Conservation (phyloP, 2,113 vertebrate genomes). For the Anguilla rostrata region DNA sequence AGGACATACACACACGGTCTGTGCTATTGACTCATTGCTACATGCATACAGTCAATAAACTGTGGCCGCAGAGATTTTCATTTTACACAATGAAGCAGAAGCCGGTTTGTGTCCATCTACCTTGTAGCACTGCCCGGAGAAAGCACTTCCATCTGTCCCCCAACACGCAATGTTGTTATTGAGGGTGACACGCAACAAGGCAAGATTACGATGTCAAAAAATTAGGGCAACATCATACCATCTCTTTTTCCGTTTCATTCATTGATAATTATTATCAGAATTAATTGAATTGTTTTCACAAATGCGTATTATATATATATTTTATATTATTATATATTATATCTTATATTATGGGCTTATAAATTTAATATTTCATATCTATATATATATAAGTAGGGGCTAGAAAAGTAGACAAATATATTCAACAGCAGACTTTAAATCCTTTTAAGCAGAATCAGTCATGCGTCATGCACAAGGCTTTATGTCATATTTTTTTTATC, state of each 20-base stretch:
- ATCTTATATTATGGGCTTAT: neutral
- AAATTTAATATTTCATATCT: neutral
- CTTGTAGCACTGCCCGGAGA: neutral
- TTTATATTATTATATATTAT: neutral
- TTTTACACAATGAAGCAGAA: neutral
- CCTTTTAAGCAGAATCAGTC: neutral
- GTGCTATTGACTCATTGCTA: slow-evolving; percentile 26
- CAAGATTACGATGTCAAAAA: neutral
- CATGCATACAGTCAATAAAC: neutral
- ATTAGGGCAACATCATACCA: too few species aligned
- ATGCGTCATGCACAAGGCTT: neutral
- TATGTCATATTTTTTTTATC: neutral
- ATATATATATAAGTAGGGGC: neutral
- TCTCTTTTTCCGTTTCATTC: too few species aligned
- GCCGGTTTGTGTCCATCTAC: neutral
- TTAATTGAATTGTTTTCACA: too few species aligned
- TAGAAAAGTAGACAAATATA: neutral
- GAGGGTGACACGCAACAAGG: neutral
- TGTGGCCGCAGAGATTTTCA: neutral
- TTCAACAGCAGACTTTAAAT: neutral
- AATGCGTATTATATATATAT: neutral
- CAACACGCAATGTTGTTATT: neutral
- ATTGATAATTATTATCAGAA: too few species aligned
- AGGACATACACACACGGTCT: neutral
- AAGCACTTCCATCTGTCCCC: neutral